These are phyloP conservation scores for Dinoponera quadriceps DNA, from an alignment of 1,140 invertebrate genomes.

Conservation along the genomic window DNA sequence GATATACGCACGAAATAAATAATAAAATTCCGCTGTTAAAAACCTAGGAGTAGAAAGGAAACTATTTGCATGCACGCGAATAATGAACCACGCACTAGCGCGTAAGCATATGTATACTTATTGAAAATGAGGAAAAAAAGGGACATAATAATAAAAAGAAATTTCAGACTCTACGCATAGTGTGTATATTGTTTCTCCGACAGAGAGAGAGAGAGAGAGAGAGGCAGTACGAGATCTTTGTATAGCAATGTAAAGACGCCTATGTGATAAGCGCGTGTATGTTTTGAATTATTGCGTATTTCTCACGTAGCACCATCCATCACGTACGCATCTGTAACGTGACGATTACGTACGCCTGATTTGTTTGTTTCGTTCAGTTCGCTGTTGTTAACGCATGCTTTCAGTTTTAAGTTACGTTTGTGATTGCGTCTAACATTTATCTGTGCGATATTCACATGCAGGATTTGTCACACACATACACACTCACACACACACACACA, in stretches of 20 bases:
- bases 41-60: slow-evolving; percentile 53
- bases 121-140: not conserved
- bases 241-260: not conserved
- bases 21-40: slow-evolving; percentile 64
- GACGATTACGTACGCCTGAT: not conserved
- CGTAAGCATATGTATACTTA: slow-evolving; percentile 49
- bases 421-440: slow-evolving; percentile 2
- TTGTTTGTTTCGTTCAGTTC: not conserved
- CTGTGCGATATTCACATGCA: not conserved
- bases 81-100: slow-evolving; percentile 27
- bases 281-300: slow-evolving; percentile 11
- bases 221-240: not conserved
- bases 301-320: too few relatives aligned
- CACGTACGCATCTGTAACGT: not conserved
- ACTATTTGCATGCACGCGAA: slow-evolving; percentile 52
- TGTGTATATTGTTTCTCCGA: slow-evolving; percentile 4
- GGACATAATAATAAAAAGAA: slow-evolving; percentile 46
- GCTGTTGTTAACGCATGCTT: not conserved
- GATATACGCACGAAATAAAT: too few relatives aligned
- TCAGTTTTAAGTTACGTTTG: not conserved
- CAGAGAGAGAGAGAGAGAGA: not conserved
- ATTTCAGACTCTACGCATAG: slow-evolving; percentile 24
- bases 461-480: not conserved
- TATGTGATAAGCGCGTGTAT: not conserved
- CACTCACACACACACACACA: too few relatives aligned